A percentile compares a stretch with the other conserved stretches of the same genome.
Evolutionary conservation across 1,140 invertebrate genomes (phyloP).

Genomic region (Tetramorium simillimum): DNA sequence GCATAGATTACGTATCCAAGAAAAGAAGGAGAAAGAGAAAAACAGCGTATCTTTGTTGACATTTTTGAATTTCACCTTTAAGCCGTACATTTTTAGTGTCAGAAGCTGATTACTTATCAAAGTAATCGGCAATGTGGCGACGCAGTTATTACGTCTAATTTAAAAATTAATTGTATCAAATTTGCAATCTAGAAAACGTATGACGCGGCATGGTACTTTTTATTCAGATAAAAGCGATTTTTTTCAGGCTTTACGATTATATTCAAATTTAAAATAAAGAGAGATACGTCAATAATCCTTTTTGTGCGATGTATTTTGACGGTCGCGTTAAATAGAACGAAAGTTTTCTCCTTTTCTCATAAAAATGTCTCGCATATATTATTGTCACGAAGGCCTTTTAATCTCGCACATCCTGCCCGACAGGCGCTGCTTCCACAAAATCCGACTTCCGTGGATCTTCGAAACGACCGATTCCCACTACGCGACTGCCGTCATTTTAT

Average conservation of each 20-base stretch:
- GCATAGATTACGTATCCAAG: neutral
- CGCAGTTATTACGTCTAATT: neutral
- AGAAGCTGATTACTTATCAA: neutral
- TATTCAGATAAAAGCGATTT: too few species aligned
- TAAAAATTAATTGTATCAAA: neutral
- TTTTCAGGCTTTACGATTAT: neutral
- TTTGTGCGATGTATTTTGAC: neutral
- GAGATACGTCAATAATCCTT: neutral
- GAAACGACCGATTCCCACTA: constrained; percentile 10
- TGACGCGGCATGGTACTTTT: too few species aligned
- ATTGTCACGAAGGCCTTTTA: neutral
- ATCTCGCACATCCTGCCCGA: constrained; percentile 8
- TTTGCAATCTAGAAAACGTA: neutral
- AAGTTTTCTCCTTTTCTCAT: neutral
- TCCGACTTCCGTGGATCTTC: neutral
- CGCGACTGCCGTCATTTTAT: constrained; percentile 34
- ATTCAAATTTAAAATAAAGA: neutral
- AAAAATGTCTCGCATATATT: neutral
- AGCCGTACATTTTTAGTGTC: neutral
- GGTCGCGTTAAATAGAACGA: neutral
- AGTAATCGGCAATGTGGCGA: neutral
- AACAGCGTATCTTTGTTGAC: neutral
- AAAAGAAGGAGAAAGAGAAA: neutral
- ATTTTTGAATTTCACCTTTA: neutral
- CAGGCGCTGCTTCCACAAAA: neutral